These are phyloP conservation scores for Crocodylus rhombifer DNA, from an alignment of 2,797 vertebrate species.

Conservation along the genomic window DNA sequence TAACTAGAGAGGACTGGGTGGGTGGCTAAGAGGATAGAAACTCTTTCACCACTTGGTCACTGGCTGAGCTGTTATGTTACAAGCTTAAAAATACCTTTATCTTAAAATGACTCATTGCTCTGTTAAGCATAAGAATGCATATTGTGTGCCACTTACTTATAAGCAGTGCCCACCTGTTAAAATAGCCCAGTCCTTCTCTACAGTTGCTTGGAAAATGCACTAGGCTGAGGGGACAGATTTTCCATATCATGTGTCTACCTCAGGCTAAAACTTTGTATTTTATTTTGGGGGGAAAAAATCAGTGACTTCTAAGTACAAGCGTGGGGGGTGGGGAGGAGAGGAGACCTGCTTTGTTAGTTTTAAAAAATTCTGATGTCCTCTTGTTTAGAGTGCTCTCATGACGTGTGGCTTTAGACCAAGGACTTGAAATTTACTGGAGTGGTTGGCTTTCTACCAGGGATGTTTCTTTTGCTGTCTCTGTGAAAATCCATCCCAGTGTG, in stretches of 20 bases:
- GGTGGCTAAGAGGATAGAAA: neutral
- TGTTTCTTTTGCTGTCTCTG: neutral
- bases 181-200: neutral
- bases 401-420: neutral
- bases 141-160: too few relatives aligned
- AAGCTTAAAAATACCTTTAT: constrained; percentile 13
- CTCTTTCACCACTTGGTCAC: neutral
- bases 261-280: neutral
- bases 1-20: too few relatives aligned
- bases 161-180: neutral
- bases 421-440: neutral
- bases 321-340: neutral
- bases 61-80: neutral
- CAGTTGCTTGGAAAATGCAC: neutral
- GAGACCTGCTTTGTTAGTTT: neutral
- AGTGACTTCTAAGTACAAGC: neutral
- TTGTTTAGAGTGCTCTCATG: neutral
- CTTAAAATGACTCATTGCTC: constrained; percentile 19
- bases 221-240: neutral
- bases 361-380: neutral
- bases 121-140: neutral
- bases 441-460: neutral
- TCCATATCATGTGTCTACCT: neutral
- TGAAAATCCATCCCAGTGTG: neutral
- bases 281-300: neutral